Conservation (phyloP, 2,888 invertebrate genomes). For the Temnothorax ravouxi region DNA sequence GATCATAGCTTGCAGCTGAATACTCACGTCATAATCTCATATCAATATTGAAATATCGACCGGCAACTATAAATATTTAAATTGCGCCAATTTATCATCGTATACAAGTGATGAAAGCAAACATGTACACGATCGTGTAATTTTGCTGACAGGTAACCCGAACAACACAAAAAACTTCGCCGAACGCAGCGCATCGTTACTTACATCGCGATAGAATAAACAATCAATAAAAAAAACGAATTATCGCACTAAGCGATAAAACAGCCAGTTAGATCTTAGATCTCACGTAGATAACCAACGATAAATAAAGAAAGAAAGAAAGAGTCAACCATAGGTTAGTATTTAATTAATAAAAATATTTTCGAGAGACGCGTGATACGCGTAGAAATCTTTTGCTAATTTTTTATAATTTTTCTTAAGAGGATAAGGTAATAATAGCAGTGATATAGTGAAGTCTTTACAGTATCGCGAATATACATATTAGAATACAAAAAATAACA, state of each 20-base stretch:
- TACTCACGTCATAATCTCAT: background rate
- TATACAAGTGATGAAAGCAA: background rate
- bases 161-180: background rate
- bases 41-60: conserved; percentile 28
- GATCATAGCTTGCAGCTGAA: background rate
- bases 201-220: background rate
- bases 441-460: conserved; percentile 19
- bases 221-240: background rate
- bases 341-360: conserved; percentile 19
- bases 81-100: conserved; percentile 12
- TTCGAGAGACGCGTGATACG: background rate
- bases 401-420: background rate
- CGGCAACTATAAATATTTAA: conserved; percentile 4
- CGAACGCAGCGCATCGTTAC: background rate
- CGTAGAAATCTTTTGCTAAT: background rate
- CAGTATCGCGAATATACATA: conserved; percentile 4
- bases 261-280: background rate
- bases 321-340: background rate
- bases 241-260: conserved; percentile 8
- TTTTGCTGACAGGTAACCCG: background rate
- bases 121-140: background rate
- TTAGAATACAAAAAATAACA: background rate
- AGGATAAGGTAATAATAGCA: background rate
- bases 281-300: background rate
- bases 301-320: conserved; percentile 27